These are phyloP conservation scores for Phaedon cochleariae DNA, from an alignment of 2,888 invertebrate species.

Conservation along the genomic window DNA sequence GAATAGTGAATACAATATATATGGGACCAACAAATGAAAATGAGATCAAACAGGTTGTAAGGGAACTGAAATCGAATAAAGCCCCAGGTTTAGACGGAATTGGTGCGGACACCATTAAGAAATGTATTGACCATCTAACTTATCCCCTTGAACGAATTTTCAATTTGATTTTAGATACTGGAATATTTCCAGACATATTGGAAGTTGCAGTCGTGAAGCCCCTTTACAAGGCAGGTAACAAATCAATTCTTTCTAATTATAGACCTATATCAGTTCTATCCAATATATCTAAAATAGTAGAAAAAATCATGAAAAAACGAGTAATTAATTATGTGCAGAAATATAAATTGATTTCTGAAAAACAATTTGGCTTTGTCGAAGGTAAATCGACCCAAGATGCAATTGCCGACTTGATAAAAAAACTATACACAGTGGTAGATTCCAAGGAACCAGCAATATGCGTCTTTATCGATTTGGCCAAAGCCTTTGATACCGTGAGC, in stretches of 20 bases:
- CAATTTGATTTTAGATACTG: background rate
- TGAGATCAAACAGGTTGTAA: background rate
- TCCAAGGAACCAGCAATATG: background rate
- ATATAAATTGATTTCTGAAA: background rate
- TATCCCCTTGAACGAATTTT: background rate
- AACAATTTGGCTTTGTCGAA: no score
- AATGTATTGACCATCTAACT: background rate
- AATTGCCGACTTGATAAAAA: background rate
- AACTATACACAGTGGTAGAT: background rate
- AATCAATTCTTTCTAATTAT: background rate
- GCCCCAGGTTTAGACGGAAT: background rate
- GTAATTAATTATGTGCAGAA: background rate
- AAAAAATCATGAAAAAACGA: background rate
- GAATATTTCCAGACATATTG: background rate
- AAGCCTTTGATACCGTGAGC: no score
- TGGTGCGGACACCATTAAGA: background rate
- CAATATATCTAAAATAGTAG: background rate
- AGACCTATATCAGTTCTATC: background rate
- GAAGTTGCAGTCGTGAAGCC: background rate
- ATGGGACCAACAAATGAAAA: background rate
- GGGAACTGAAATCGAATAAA: background rate
- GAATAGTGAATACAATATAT: background rate
- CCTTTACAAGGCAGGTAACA: background rate
- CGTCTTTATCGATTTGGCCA: no score
- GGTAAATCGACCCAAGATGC: background rate